Conservation (phyloP, 2,888 invertebrate species). For the Drosophila pseudotakahashii region DNA sequence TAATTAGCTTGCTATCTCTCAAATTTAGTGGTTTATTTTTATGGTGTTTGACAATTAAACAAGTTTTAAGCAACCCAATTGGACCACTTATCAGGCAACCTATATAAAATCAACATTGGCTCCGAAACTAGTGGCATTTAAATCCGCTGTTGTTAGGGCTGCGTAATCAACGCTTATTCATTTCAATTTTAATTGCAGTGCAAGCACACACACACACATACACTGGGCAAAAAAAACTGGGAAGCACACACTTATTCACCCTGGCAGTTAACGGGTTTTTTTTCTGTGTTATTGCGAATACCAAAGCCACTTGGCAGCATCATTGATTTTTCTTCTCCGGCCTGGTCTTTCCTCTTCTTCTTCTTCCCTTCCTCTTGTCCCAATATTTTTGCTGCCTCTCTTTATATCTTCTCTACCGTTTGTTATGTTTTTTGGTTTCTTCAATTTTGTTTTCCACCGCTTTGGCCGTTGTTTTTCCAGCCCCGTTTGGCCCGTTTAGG, state of each 20-base stretch:
- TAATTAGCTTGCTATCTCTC: neutral
- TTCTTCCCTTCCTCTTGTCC: neutral
- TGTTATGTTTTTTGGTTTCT: slow-evolving; percentile 32
- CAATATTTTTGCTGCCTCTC: slow-evolving; percentile 16
- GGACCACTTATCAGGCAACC: neutral
- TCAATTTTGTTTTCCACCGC: slow-evolving; percentile 25
- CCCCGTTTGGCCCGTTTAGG: neutral
- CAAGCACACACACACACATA: slow-evolving; percentile 23
- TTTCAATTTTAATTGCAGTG: slow-evolving; percentile 37
- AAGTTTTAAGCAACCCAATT: slow-evolving; percentile 10
- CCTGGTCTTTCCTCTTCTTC: slow-evolving; percentile 18
- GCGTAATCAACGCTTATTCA: slow-evolving; percentile 36
- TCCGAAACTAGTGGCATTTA: slow-evolving; percentile 26
- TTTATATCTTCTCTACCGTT: slow-evolving; percentile 7
- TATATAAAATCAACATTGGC: slow-evolving; percentile 3
- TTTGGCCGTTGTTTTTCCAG: slow-evolving; percentile 12
- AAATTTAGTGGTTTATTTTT: slow-evolving; percentile 9
- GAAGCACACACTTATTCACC: slow-evolving; percentile 7
- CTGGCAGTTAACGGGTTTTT: slow-evolving; percentile 19
- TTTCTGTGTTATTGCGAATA: slow-evolving; percentile 33
- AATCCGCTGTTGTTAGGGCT: slow-evolving; percentile 20
- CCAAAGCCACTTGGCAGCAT: slow-evolving; percentile 66
- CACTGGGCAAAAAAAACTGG: neutral
- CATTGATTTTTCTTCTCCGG: slow-evolving; percentile 71
- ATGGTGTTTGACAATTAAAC: slow-evolving; percentile 7